A percentile compares a stretch with the other conserved stretches of the same genome.
Conservation (phyloP, 2,113 vertebrate genomes). For the Addax nasomaculatus region DNA sequence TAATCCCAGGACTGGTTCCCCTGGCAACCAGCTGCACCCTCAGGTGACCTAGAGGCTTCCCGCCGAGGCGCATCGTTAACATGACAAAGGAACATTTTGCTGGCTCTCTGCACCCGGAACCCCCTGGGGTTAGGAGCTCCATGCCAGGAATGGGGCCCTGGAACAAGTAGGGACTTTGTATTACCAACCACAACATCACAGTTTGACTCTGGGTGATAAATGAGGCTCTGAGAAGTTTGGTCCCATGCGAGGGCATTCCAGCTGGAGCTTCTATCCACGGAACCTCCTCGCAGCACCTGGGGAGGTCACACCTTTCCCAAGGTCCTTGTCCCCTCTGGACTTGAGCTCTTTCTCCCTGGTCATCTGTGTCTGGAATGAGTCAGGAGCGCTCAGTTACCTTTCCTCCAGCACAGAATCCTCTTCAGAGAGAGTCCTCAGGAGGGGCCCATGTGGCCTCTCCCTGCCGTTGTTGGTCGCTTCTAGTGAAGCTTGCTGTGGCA, state of each 20-base stretch:
- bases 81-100: neutral
- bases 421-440: neutral
- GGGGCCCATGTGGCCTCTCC: neutral
- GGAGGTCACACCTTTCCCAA: neutral
- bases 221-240: accelerated
- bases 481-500: accelerated
- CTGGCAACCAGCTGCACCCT: neutral
- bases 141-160: too few species aligned
- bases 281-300: neutral
- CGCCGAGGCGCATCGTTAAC: neutral
- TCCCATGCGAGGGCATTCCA: neutral
- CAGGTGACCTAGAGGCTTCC: neutral
- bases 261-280: neutral
- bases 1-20: neutral
- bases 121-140: neutral
- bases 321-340: accelerated
- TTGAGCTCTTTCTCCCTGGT: neutral
- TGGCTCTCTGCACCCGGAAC: neutral
- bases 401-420: neutral
- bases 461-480: accelerated
- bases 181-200: too few species aligned
- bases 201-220: neutral
- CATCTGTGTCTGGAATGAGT: neutral
- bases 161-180: accelerated
- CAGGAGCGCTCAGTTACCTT: neutral